Conservation (phyloP, 2,888 invertebrate species). For the Scaptomyza cyrtandrae region DNA sequence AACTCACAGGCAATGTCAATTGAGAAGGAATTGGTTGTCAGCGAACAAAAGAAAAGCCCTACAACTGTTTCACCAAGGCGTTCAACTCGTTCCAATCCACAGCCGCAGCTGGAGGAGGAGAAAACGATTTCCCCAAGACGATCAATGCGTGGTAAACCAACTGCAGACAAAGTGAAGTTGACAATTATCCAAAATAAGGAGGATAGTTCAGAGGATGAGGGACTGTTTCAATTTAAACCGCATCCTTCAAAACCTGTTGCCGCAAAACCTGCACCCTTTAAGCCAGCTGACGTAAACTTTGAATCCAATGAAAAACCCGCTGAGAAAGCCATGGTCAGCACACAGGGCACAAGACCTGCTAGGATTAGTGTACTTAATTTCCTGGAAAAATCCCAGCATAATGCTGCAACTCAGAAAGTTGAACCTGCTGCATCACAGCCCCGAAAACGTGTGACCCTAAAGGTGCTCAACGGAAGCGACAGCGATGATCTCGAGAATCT, state of each 20-base stretch:
- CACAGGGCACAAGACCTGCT: constrained; percentile 1
- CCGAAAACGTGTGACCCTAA: constrained; percentile 71
- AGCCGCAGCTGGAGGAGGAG: background rate
- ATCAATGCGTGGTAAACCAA: constrained; percentile 13
- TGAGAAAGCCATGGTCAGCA: constrained; percentile 15
- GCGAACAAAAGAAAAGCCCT: background rate
- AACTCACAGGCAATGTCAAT: background rate
- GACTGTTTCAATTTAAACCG: constrained; percentile 54
- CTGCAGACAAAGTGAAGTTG: constrained; percentile 4
- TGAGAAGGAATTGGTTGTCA: constrained; percentile 10
- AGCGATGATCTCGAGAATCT: constrained; percentile 78
- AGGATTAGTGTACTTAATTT: constrained; percentile 61
- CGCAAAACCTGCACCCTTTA: background rate
- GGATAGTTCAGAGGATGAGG: constrained; percentile 29
- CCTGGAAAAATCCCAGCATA: constrained; percentile 66
- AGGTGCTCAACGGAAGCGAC: constrained; percentile 74
- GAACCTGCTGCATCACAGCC: constrained; percentile 23
- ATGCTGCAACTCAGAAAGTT: constrained; percentile 10
- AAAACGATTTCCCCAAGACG: constrained; percentile 1
- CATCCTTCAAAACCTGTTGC: constrained; percentile 2
- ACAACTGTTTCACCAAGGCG: constrained; percentile 4
- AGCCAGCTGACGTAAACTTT: background rate
- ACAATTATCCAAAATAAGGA: constrained; percentile 12
- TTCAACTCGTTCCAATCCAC: constrained; percentile 43
- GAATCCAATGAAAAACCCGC: constrained; percentile 6